Conservation (phyloP, 2,797 vertebrate genomes). For the Austrolebias charrua region DNA sequence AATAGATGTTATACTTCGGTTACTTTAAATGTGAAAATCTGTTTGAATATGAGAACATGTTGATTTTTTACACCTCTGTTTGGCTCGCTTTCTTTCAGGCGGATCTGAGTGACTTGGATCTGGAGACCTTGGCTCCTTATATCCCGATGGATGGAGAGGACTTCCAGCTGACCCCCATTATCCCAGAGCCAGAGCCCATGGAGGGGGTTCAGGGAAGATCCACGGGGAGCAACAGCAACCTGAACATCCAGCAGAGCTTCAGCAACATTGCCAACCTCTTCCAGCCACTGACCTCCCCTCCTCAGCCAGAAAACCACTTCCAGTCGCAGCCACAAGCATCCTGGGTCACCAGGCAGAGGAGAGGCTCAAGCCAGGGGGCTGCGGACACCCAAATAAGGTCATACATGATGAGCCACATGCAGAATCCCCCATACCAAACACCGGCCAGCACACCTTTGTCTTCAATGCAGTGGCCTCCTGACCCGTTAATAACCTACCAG, state of each 20-base stretch:
- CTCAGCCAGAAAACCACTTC: constrained; percentile 64
- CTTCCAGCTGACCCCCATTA: constrained; percentile 94
- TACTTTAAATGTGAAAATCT: too few species aligned
- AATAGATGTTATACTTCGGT: too few species aligned
- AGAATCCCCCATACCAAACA: constrained; percentile 78
- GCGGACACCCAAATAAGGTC: constrained; percentile 55
- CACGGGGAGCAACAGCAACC: constrained; percentile 51
- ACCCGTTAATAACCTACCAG: constrained; percentile 85
- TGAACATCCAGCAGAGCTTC: constrained; percentile 80
- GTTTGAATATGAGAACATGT: background rate
- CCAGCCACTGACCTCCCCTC: constrained; percentile 81
- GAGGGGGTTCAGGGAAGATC: constrained; percentile 52
- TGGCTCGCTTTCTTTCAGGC: constrained; percentile 68
- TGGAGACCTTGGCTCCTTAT: constrained; percentile 97
- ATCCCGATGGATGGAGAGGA: constrained; percentile 99
- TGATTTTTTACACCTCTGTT: background rate
- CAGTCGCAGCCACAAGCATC: constrained; percentile 46
- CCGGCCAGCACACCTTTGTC: constrained; percentile 86
- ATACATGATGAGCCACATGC: constrained; percentile 63
- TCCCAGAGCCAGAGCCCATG: constrained; percentile 80
- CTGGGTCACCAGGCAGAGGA: constrained; percentile 70
- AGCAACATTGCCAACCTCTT: constrained; percentile 88
- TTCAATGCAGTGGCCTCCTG: constrained; percentile 93
- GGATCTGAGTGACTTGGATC: constrained; percentile 91
- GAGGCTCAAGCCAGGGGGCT: constrained; percentile 59